Conservation (phyloP, 64 coral and sea anemone genomes). For the Exaiptasia diaphana region DNA sequence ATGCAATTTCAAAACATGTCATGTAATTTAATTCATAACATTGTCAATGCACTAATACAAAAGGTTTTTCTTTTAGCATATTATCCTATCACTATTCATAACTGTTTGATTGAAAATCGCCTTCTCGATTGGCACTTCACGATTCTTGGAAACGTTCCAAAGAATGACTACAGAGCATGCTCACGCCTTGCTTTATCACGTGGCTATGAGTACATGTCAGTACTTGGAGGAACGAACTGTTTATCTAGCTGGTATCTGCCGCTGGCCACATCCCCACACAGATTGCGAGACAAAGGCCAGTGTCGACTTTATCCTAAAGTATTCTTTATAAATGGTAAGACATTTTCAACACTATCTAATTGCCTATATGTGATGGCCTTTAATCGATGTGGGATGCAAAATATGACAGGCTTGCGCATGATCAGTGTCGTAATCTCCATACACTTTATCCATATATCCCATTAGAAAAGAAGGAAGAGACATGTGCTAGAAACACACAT, state of each 20-base stretch:
- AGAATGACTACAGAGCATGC: constrained; percentile 48
- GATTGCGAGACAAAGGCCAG: constrained; percentile 31
- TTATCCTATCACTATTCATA: constrained; percentile 57
- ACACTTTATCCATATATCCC: no score
- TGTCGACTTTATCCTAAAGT: constrained; percentile 45
- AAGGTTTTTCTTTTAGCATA: constrained; percentile 34
- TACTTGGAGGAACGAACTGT: constrained; percentile 44
- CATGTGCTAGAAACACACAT: no score
- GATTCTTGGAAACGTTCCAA: constrained; percentile 39
- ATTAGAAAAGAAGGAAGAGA: no score
- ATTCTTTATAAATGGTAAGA: constrained; percentile 59
- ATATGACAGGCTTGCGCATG: no score
- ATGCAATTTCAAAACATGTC: no score
- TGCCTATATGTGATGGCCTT: no score
- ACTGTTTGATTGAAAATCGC: constrained; percentile 43
- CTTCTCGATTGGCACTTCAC: constrained; percentile 54
- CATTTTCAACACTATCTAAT: background rate
- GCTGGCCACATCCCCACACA: constrained; percentile 54
- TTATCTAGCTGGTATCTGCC: constrained; percentile 66
- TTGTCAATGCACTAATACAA: no score
- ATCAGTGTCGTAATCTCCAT: no score
- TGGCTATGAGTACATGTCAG: constrained; percentile 65
- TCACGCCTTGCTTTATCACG: constrained; percentile 50
- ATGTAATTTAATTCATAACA: no score
- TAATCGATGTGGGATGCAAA: no score